Conservation (phyloP, 2,888 invertebrate species). For the Ormyrus nitidulus region DNA sequence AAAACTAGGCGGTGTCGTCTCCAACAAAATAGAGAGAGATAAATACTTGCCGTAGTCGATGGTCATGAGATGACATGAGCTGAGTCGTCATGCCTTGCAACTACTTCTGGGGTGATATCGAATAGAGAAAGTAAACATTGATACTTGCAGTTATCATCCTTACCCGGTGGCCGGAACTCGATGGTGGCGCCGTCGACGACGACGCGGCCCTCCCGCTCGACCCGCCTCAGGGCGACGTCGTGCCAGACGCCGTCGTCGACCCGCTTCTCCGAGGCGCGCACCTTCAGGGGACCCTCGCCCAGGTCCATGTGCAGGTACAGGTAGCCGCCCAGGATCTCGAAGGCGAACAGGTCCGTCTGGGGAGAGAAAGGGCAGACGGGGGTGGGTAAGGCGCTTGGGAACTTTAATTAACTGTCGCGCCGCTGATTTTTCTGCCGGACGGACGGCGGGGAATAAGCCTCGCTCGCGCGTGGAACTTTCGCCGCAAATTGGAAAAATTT, state of each 20-base stretch:
- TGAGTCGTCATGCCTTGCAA: slow-evolving; percentile 42
- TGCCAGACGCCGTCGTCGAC: slow-evolving; percentile 97
- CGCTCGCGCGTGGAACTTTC: no score
- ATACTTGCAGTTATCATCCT: slow-evolving; percentile 61
- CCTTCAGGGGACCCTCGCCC: slow-evolving; percentile 92
- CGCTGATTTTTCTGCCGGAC: no score
- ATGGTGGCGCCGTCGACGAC: slow-evolving; percentile 92
- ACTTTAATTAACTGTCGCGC: no score
- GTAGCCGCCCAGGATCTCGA: slow-evolving; percentile 95
- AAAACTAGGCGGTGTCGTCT: background rate
- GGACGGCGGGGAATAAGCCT: no score
- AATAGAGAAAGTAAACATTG: slow-evolving; percentile 51
- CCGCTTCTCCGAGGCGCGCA: slow-evolving; percentile 87
- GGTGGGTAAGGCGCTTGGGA: no score
- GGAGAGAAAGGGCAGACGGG: slow-evolving; percentile 44
- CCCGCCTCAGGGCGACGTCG: slow-evolving; percentile 88
- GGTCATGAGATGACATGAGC: slow-evolving; percentile 54
- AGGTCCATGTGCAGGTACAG: slow-evolving; percentile 94
- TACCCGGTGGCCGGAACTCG: slow-evolving; percentile 92
- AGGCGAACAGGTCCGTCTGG: slow-evolving; percentile 93
- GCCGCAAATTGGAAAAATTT: no score
- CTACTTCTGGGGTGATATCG: slow-evolving; percentile 43
- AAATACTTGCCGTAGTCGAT: slow-evolving; percentile 54
- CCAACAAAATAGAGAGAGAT: slow-evolving; percentile 5
- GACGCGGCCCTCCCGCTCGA: slow-evolving; percentile 89